phyloP scores from a whole-genome alignment of 2,113 vertebrate genomes.

The Aix galericulata region DNA sequence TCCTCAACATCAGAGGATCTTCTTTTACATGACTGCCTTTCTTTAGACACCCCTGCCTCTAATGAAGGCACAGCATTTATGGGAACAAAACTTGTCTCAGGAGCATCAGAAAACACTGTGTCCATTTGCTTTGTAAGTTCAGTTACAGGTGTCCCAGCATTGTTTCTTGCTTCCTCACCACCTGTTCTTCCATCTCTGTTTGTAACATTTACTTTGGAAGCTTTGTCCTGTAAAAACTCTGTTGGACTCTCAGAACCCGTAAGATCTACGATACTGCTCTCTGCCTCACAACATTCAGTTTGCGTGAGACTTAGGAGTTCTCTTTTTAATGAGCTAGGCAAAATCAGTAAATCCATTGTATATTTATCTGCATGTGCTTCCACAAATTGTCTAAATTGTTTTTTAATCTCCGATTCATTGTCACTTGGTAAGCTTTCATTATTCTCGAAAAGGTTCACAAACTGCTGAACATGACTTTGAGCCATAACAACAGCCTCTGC shows the following conservation, averaged over 20 bases:
- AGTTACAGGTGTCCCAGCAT: conserved; percentile 89
- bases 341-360: conserved; percentile 92
- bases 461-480: conserved; percentile 92
- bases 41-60: conserved; percentile 69
- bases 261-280: conserved; percentile 6
- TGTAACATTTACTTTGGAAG: neutral
- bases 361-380: conserved; percentile 92
- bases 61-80: conserved; percentile 32
- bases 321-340: conserved; percentile 92
- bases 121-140: conserved; percentile 93
- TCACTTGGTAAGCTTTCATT: conserved; percentile 83
- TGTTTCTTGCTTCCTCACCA: conserved; percentile 83
- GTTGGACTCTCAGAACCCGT: neutral
- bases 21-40: conserved; percentile 89
- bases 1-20: conserved; percentile 91
- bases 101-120: conserved; percentile 81
- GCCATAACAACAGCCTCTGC: conserved; percentile 95
- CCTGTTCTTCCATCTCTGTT: conserved; percentile 1
- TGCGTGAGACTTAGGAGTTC: conserved; percentile 87
- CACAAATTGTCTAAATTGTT: conserved; percentile 89
- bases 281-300: conserved; percentile 23
- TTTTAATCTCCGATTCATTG: conserved; percentile 87
- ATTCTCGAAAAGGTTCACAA: conserved; percentile 90
- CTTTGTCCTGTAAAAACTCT: neutral
- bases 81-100: conserved; percentile 61